Conservation (phyloP, 2,888 invertebrate genomes). For the Eumerus sabulonum region DNA sequence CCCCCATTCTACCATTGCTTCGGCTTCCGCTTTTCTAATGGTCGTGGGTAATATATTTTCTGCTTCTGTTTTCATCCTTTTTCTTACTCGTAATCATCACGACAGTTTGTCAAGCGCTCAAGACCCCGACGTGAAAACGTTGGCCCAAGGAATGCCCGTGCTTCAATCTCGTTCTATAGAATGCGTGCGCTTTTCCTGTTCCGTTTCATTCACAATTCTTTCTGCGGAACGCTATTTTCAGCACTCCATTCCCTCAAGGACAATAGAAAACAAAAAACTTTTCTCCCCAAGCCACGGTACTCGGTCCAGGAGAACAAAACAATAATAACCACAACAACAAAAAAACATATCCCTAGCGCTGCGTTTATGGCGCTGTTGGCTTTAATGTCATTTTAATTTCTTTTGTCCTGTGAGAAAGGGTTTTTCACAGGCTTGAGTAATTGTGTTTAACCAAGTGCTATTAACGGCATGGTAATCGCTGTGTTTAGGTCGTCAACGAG, state of each 20-base stretch:
- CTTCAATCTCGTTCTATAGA: constrained; percentile 13
- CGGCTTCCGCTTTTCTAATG: constrained; percentile 33
- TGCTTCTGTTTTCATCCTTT: constrained; percentile 6
- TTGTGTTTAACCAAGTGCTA: constrained; percentile 59
- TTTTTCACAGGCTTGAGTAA: constrained; percentile 26
- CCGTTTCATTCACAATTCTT: constrained; percentile 21
- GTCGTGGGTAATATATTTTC: not conserved
- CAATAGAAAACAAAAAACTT: constrained; percentile 51
- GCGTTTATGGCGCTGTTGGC: constrained; percentile 62
- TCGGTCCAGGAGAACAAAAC: too few relatives aligned
- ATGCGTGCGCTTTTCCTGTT: constrained; percentile 36
- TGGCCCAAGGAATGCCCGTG: too few relatives aligned
- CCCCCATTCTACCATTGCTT: constrained; percentile 19
- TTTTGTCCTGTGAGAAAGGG: constrained; percentile 57
- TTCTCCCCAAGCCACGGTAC: not conserved
- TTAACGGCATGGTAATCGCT: constrained; percentile 63
- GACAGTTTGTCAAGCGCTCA: constrained; percentile 32
- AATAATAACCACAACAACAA: too few relatives aligned
- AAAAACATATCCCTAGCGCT: constrained; percentile 24
- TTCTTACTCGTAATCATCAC: constrained; percentile 19
- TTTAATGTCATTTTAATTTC: constrained; percentile 67
- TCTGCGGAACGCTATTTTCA: constrained; percentile 12
- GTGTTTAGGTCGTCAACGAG: constrained; percentile 60
- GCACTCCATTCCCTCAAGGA: constrained; percentile 30
- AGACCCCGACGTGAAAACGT: constrained; percentile 22